Evolutionary conservation across 2,888 invertebrate species (phyloP), one percentile per base, ranked within the genome.

Genomic region (Dicycla oo): DNA sequence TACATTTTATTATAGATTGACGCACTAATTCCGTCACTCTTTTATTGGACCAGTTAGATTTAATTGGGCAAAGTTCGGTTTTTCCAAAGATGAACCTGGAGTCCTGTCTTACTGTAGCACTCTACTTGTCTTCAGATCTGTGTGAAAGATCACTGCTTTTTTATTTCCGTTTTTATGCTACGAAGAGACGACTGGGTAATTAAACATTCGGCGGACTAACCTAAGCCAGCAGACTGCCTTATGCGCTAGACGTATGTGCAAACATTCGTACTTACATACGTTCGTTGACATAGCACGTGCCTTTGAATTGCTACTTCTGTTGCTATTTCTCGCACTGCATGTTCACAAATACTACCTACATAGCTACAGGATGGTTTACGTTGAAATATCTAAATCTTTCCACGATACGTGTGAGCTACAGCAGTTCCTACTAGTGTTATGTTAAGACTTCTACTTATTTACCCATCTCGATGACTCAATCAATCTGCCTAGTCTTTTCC

Each of bases 301-400:
- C 51, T 69, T 69, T 53, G 43, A 53, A 69, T 43, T n/a, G n/a
- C 51, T 61, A 40, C 49, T 61, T 30, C 30, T n/a, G 40, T 62
- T 53, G n/a, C 62, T 34, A 62, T 53, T 51, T 23, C 62, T 43
- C 11, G 11, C 26, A 30, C n/a, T 54, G 34, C 23, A 49, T 40
- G 18, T 54, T 49, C 67, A 60, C 40, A 60, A 40, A 60, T 38
- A 49, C 2, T 6, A n/a, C 15, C 6, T 58, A 47, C 34, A 34
- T 34, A 34, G 34, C 5, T 56, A 34, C 30, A 57, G 23, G 18
- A 2, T 18, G 15, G 11, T 20, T 23, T 18, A 11, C 7, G 11
- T 11, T 40, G 1, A 26, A 53, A 18, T 26, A 10, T 26, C 5
- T 13, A 30, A 56, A 34, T 13, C 7, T 34, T 56, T 34, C 30